phyloP scores from a whole-genome alignment of 2,888 invertebrate genomes.

The Polydrusus pterygomalis region DNA sequence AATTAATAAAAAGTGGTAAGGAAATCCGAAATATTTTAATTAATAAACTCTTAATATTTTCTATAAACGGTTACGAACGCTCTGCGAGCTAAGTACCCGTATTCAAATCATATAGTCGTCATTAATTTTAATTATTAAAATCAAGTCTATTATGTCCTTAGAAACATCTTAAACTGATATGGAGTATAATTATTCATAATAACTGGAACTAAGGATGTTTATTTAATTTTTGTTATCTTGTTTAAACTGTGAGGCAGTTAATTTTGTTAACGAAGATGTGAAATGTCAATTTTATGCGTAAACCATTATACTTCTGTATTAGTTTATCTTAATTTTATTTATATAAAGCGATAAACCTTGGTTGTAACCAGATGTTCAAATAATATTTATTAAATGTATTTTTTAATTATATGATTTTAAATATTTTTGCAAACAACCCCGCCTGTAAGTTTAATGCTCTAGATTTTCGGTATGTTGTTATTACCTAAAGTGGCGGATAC shows the following conservation, averaged over 20 bases:
- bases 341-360: neutral
- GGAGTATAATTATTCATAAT: conserved; percentile 34
- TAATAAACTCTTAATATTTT: neutral
- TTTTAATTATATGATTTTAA: too few relatives aligned
- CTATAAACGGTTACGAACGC: neutral
- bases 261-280: conserved; percentile 5
- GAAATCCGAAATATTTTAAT: conserved; percentile 2
- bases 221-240: conserved; percentile 29
- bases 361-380: too few relatives aligned
- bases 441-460: neutral
- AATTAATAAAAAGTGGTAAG: neutral
- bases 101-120: conserved; percentile 22
- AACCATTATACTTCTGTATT: neutral
- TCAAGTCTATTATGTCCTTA: conserved; percentile 28
- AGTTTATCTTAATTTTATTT: conserved; percentile 1
- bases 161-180: conserved; percentile 32
- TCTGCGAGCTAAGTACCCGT: neutral
- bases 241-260: conserved; percentile 15
- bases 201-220: conserved; percentile 30
- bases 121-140: conserved; percentile 36
- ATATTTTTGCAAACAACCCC: too few relatives aligned
- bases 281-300: neutral
- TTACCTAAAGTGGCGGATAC: too few relatives aligned
- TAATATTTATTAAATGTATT: too few relatives aligned
- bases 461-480: too few relatives aligned